Base-by-base conservation (phyloP, 2,797 vertebrate species). In the Crypturellus tataupa region DNA sequence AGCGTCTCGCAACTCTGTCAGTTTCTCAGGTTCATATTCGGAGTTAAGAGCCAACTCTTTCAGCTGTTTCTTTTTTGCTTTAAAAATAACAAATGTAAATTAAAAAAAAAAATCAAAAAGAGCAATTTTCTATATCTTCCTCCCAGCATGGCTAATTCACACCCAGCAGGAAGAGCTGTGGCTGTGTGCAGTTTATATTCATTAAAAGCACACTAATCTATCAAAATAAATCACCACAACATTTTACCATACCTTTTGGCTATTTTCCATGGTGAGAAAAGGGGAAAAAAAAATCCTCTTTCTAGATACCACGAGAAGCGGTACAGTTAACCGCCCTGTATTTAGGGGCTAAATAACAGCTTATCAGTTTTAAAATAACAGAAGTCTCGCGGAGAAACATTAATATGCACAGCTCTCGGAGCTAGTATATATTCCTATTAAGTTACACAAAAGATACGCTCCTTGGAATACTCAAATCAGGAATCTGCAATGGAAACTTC, bases 1-100 rank as follows among this genome's bases (percentile, higher is more conserved):
- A 40, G 94, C 97, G 17, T 35, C 89, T 93, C 98, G 98, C 59
- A 99, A 97, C 59, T 98, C 93, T 9, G 88, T 96, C 87, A 99
- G 97, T 80, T 97, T 99, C 91, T 98, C 98, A 77, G 99, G 99
- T 97, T 99, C 99, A 96, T 98, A 97, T 63, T 98, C 87, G 16
- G 98, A 98, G 8, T 97, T 98, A 76, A 90, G 72, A 83, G 98
- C 98, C 33, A 99, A 94, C 5, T 58, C 89, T 95, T 98, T 95
- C 95, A 99, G 97, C 60, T 97, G 95, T 17, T 95, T 77, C 89
- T 98, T 98, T 85, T 98, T 98, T 10, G 97, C 99, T 99, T 95
- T 80, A 96, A 95, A 83, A 94, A 95, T 29, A 94, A 89, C 13
- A 89, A 46, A 90, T 24, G 6, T 29, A 91, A 93, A 88, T 82